A percentile compares a stretch with the other conserved stretches of the same genome.
Evolutionary conservation across 2,888 invertebrate genomes (phyloP).

Genomic region (Ophion costatus): DNA sequence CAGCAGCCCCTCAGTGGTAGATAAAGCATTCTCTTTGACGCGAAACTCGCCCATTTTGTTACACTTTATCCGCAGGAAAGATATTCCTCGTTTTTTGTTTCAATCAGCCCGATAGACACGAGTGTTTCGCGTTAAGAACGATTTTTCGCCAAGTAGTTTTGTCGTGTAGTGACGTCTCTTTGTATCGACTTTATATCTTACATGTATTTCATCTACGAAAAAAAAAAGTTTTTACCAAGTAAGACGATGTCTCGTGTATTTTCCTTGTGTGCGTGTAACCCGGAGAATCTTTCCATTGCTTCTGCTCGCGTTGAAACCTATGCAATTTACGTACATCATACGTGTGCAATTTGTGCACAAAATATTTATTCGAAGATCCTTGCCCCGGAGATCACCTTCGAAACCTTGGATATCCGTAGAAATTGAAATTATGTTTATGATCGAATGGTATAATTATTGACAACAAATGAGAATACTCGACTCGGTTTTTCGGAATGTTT

Average conservation of each 20-base stretch:
- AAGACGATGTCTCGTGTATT: slow-evolving; percentile 61
- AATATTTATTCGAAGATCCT: not conserved
- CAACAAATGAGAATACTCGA: not conserved
- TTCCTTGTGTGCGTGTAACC: not conserved
- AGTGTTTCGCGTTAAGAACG: slow-evolving; percentile 67
- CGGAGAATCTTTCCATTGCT: not conserved
- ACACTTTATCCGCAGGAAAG: not conserved
- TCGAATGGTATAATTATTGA: not conserved
- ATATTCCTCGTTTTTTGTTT: slow-evolving; percentile 28
- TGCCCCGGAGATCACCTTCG: too few relatives aligned
- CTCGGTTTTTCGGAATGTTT: slow-evolving; percentile 47
- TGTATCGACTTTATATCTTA: slow-evolving; percentile 82
- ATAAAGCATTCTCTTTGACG: slow-evolving; percentile 59
- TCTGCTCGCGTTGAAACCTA: too few relatives aligned
- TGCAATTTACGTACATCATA: too few relatives aligned
- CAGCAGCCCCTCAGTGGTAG: slow-evolving; percentile 57
- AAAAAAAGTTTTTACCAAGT: slow-evolving; percentile 80
- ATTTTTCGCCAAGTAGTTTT: slow-evolving; percentile 76
- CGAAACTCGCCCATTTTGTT: slow-evolving; percentile 55
- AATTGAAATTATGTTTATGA: not conserved
- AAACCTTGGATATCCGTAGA: too few relatives aligned
- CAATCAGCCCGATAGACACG: slow-evolving; percentile 35
- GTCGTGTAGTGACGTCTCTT: slow-evolving; percentile 81
- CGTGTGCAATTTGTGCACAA: not conserved
- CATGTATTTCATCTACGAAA: slow-evolving; percentile 82